Percentiles rank a stretch among this genome's conserved stretches.
Conservation (phyloP, 1,140 invertebrate genomes). For the Trinorchestia longiramus region DNA sequence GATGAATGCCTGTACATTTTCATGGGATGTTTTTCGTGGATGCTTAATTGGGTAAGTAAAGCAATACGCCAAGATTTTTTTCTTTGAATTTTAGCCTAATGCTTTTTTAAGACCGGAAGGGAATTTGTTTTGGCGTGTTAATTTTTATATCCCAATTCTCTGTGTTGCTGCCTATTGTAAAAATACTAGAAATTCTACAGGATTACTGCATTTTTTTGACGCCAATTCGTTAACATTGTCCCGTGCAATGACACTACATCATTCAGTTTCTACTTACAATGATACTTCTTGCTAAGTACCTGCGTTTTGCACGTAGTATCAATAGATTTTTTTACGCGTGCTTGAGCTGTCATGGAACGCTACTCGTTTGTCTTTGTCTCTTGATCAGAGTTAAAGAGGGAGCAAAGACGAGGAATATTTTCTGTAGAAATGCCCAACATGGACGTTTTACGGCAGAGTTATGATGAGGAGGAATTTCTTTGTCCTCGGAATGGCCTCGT, state of each 20-base stretch:
- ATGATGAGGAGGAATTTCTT: neutral
- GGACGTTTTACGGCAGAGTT: neutral
- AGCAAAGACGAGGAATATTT: neutral
- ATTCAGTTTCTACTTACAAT: neutral
- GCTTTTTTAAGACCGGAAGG: no score
- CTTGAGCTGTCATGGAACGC: neutral
- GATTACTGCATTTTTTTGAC: neutral
- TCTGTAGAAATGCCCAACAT: neutral
- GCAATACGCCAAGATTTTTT: no score
- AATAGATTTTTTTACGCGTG: neutral
- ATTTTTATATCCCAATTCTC: neutral
- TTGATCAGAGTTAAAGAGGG: neutral
- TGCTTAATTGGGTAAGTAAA: no score
- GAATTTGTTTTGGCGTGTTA: no score
- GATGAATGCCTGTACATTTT: no score
- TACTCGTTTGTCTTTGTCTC: neutral
- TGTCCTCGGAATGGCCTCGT: neutral
- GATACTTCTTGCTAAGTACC: neutral
- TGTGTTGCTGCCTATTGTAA: neutral
- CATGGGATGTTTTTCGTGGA: no score
- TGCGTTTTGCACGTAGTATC: neutral
- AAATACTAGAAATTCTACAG: neutral
- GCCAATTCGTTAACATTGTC: neutral
- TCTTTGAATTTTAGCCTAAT: no score
- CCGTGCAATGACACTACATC: neutral